These are phyloP conservation scores for Dendrolimus houi DNA, from an alignment of 2,888 invertebrate genomes.

Conservation along the genomic window DNA sequence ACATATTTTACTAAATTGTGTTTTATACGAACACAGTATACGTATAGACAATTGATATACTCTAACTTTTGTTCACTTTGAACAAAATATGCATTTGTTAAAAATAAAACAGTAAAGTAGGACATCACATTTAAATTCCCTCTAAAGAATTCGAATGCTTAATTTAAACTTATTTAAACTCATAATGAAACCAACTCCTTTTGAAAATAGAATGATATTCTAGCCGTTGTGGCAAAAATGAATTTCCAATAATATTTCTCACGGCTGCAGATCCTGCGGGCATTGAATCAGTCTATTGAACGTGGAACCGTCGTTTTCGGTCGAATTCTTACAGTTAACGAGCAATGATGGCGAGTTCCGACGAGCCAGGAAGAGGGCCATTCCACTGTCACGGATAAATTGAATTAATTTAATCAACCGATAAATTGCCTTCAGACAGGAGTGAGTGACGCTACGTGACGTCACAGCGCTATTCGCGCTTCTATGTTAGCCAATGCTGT, in stretches of 20 bases:
- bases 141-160: no score
- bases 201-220: background rate
- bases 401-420: slow-evolving; percentile 67
- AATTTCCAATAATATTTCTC: slow-evolving; percentile 19
- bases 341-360: slow-evolving; percentile 48
- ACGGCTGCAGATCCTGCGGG: slow-evolving; percentile 19
- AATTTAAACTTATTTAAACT: no score
- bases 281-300: slow-evolving; percentile 20
- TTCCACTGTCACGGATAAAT: slow-evolving; percentile 62
- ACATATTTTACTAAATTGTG: no score
- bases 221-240: slow-evolving; percentile 11
- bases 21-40: no score
- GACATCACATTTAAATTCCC: no score
- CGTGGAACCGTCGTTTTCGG: slow-evolving; percentile 33
- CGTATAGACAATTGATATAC: no score
- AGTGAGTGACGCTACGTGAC: slow-evolving; percentile 8
- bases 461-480: slow-evolving; percentile 4
- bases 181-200: background rate
- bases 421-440: slow-evolving; percentile 44
- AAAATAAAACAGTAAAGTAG: no score
- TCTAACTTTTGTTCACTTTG: no score
- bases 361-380: slow-evolving; percentile 55
- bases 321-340: slow-evolving; percentile 52
- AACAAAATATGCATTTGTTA: no score
- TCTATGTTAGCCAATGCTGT: slow-evolving; percentile 23